Evolutionary conservation across 2,888 invertebrate genomes (phyloP).

Genomic region (Neuroscelio doddi): DNA sequence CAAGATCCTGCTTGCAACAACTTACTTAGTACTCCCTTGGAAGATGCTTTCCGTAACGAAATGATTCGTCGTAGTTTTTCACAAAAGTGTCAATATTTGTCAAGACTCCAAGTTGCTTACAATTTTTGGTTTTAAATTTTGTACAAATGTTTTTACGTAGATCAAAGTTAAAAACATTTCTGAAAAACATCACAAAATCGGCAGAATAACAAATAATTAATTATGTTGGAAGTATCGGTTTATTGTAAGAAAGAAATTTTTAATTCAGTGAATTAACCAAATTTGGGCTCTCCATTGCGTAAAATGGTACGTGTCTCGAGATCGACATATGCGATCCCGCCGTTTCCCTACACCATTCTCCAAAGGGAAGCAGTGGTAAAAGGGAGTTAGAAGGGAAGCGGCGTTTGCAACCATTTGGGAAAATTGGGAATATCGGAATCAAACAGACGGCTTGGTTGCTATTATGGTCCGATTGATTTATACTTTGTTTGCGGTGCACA

Average conservation of each 20-base stretch:
- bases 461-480: constrained; percentile 70
- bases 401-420: constrained; percentile 65
- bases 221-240: background rate
- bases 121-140: too few species aligned
- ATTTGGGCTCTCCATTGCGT: constrained; percentile 58
- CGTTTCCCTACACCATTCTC: constrained; percentile 48
- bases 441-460: constrained; percentile 53
- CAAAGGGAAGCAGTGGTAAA: constrained; percentile 50
- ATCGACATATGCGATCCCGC: constrained; percentile 59
- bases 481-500: constrained; percentile 65
- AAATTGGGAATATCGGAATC: constrained; percentile 67
- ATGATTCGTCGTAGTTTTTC: constrained; percentile 9
- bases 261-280: constrained; percentile 52
- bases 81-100: constrained; percentile 4
- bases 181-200: too few species aligned
- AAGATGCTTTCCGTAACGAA: constrained; percentile 7
- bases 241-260: constrained; percentile 16
- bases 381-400: constrained; percentile 55
- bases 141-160: background rate
- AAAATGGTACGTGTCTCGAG: constrained; percentile 59
- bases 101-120: too few species aligned
- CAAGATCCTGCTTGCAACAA: constrained; percentile 6
- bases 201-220: too few species aligned
- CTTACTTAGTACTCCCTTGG: constrained; percentile 3
- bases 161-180: too few species aligned